Evolutionary conservation across 2,888 invertebrate genomes (phyloP), one percentile per base, ranked within the genome.

Genomic region (Melanophora roralis): DNA sequence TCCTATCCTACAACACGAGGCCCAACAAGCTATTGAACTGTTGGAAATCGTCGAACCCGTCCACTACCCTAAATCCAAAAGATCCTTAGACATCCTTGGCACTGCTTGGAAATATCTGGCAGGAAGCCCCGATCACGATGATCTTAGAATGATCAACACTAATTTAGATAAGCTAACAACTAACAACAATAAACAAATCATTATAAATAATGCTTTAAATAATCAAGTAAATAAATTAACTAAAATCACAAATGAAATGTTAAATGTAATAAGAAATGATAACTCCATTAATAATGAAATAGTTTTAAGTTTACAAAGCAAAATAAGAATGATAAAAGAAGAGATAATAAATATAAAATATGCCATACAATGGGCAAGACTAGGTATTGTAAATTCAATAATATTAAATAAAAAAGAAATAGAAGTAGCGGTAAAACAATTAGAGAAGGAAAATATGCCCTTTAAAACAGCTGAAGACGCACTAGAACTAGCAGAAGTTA

Each of bases 331-430:
- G 45, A 53, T 38, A 9, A 64, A 75, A 60, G 64, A 77, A 47
- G 14, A 71, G 34, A 23, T 71, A 12, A 64, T 64, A 40, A 73
- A 73, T 43, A 62, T 76, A 5, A 62, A 47, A 62, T 69, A 76
- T 16, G 76, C 69, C 19, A 76, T 76, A 43, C 27, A 76, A 69
- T 69, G 69, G 64, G 53, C 57, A 40, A 77, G 32, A 69, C 21
- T 11, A 36, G 49, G 34, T 27, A 64, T 64, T 23, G 19, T 71
- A 64, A 77, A 77, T 47, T 71, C 64, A 19, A 40, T 76, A n/a
- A 32, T 69, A 43, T 12, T 64, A 7, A 64, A 47, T 69, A 49
- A 75, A 40, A 27, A 59, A 43, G 68, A 75, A 59, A 68, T 75
- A n/a, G 62, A 68, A 68, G 12, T 55, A 62, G 68, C 64, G n/a